Conservation (phyloP, 2,797 vertebrate genomes). For the Spinus pinus region DNA sequence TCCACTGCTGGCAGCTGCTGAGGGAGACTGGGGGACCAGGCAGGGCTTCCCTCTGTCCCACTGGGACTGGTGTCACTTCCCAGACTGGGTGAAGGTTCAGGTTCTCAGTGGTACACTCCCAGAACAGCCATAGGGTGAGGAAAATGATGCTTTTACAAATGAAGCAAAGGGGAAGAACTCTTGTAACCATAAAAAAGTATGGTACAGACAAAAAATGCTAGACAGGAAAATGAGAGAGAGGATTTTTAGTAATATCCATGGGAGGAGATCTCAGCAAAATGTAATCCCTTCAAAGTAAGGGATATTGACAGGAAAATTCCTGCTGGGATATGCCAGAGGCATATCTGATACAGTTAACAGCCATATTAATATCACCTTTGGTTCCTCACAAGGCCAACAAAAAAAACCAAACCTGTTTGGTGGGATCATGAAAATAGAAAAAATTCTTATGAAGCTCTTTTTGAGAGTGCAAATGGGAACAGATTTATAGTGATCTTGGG, state of each 20-base stretch:
- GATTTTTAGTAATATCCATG: not conserved
- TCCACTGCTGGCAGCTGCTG: not conserved
- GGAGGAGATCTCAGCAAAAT: not conserved
- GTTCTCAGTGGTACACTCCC: rapidly evolving
- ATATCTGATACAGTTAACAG: not conserved
- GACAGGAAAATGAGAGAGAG: not conserved
- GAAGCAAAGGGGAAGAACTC: rapidly evolving
- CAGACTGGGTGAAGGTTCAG: not conserved
- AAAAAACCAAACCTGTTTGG: not conserved
- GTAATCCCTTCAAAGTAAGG: not conserved
- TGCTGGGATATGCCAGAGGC: not conserved
- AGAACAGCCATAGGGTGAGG: not conserved
- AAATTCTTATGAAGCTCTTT: not conserved
- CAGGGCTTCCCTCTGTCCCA: not conserved
- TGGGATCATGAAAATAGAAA: not conserved
- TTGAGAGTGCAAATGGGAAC: not conserved
- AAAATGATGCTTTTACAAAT: not conserved
- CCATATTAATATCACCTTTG: not conserved
- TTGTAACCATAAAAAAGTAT: rapidly evolving
- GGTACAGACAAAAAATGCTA: rapidly evolving
- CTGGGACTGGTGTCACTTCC: too few species aligned
- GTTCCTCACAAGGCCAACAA: rapidly evolving
- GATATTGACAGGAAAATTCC: not conserved
- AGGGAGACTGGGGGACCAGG: rapidly evolving
- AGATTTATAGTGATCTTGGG: not conserved